Base-by-base conservation (phyloP, 2,888 invertebrate genomes). In the Taenaris catops region DNA sequence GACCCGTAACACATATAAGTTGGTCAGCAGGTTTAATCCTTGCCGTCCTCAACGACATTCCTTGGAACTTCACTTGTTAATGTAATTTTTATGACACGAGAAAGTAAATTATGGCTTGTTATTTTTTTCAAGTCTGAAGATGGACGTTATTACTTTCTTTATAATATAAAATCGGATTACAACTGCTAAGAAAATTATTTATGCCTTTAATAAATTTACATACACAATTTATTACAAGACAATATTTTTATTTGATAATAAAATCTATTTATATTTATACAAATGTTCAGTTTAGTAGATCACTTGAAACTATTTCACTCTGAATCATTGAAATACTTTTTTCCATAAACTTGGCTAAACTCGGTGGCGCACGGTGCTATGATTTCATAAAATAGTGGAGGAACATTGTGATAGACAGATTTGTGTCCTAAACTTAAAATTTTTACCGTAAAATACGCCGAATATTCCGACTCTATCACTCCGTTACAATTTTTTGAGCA, bases 1-100 rank as follows among this genome's bases (percentile, higher is more conserved):
- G 79, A 67, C 76, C 75, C 51, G 76, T 72, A 71, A 68, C 61
- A 79, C 75, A 67, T 78, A 54, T 46, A 70, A 68, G 70, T 69
- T 54, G 68, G 69, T 48, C 69, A 61, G 64, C 80, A 73, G 68
- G 79, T 79, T 71, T 66, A 44, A 65, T 78, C 75, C 75, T 76
- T 67, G 51, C 50, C 51, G 54, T 48, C 52, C 53, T 54, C 47
- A 44, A 49, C 55, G 48, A 48, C 60, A 70, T 70, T 62, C 67
- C 59, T 60, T 52, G 43, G 49, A 55, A 58, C 57, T 54, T 49
- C 37, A 47, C 42, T 46, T 48, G 40, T 47, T 38, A 39, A 49
- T 49, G 41, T 25, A 32, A 43, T 44, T 53, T 55, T 52, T 53
- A 50, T 51, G 44, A 40, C 31, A 40, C 44, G 38, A 33, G 42